A percentile compares a stretch with the other conserved stretches of the same genome.
Conservation (phyloP, 2,797 vertebrate species). For the Ispidina lecontei region DNA sequence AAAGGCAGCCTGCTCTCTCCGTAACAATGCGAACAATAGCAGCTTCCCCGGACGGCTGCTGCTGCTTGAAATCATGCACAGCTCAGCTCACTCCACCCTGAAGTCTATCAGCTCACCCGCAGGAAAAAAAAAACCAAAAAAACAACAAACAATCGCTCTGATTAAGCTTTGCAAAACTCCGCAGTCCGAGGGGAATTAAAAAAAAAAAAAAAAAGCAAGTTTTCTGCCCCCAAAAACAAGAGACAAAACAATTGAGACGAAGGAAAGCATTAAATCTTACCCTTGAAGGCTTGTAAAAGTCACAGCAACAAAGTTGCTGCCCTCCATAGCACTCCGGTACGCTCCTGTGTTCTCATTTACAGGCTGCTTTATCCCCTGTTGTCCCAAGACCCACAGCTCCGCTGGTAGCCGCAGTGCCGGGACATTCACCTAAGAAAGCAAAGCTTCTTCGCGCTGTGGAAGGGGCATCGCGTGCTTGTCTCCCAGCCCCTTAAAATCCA, state of each 20-base stretch:
- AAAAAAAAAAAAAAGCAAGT: accelerated
- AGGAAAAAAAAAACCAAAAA: neutral
- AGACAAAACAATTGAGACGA: neutral
- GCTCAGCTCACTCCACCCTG: constrained; percentile 35
- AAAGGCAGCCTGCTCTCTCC: neutral
- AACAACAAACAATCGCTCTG: neutral
- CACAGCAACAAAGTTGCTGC: constrained; percentile 32
- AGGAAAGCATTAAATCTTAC: constrained; percentile 35
- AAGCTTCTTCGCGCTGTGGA: neutral
- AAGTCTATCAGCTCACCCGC: neutral
- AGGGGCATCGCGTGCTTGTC: neutral
- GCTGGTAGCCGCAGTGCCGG: neutral
- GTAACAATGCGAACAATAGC: constrained; percentile 38
- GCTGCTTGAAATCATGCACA: neutral
- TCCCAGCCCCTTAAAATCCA: neutral
- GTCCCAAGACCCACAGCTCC: constrained; percentile 10
- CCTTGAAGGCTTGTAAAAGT: constrained; percentile 38
- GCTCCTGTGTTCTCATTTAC: constrained; percentile 52
- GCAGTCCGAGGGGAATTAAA: accelerated
- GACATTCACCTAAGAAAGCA: neutral
- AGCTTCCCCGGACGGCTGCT: constrained; percentile 6
- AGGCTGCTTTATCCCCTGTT: constrained; percentile 5
- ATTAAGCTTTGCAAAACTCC: neutral
- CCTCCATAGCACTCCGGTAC: constrained; percentile 29
- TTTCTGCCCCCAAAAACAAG: neutral